Conservation (phyloP, 1,140 invertebrate genomes). For the Sinella curviseta region DNA sequence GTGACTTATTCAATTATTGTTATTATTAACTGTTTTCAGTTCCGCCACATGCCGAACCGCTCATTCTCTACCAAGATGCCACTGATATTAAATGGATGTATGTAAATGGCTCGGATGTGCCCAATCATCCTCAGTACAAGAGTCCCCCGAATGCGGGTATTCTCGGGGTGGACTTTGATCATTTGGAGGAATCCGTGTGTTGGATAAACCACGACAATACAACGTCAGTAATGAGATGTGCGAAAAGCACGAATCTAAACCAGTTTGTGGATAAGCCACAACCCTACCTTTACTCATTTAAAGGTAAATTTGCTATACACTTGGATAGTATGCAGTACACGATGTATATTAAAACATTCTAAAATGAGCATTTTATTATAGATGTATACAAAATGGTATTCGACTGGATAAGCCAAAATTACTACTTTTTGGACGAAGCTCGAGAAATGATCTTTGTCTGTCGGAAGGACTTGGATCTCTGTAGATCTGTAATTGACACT, state of each 20-base stretch:
- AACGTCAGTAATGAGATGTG: constrained; percentile 60
- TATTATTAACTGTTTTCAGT: constrained; percentile 54
- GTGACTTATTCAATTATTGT: neutral
- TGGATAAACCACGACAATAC: constrained; percentile 64
- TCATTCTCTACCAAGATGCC: constrained; percentile 61
- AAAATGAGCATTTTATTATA: constrained; percentile 51
- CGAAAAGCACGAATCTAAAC: constrained; percentile 63
- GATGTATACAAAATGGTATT: constrained; percentile 71
- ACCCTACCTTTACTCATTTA: constrained; percentile 61
- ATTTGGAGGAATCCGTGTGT: constrained; percentile 56
- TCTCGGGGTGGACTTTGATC: constrained; percentile 57
- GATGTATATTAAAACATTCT: constrained; percentile 12
- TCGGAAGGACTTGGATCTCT: constrained; percentile 63
- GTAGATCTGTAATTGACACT: constrained; percentile 70
- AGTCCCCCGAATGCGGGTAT: constrained; percentile 57
- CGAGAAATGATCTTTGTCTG: constrained; percentile 73
- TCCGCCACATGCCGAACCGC: constrained; percentile 57
- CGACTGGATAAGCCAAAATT: constrained; percentile 82
- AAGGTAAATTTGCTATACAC: constrained; percentile 55
- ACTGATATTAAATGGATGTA: constrained; percentile 59
- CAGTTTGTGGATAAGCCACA: constrained; percentile 61
- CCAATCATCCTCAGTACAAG: constrained; percentile 54
- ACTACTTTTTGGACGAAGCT: constrained; percentile 80
- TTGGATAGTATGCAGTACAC: neutral
- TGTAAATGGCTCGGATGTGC: constrained; percentile 59